Base-by-base conservation (phyloP, 1,140 invertebrate genomes). In the Dendrolimus punctatus region DNA sequence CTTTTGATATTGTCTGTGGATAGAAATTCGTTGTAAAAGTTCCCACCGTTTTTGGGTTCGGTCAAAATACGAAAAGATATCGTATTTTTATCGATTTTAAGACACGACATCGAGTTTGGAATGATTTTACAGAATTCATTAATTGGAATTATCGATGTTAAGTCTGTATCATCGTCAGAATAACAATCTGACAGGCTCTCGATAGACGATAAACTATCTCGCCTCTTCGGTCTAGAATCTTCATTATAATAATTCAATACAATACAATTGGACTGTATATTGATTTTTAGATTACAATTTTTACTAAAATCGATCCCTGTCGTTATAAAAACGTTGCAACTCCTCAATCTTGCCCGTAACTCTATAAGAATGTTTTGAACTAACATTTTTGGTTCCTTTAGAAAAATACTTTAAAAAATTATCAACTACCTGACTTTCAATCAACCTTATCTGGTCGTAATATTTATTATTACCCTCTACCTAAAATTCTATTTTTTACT, bases 251-350 rank as follows among this genome's bases (percentile, higher is more conserved):
- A 85, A 64, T 88, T 87, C 5, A 87, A 58, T 8, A 83, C 64
- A 8, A 88, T 88, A 61, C 71, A 75, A 58, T 89, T 75, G 0
- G 82, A 71, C 65, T 85, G 68, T 61, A 88, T 84, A 52, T 73
- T 87, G n/a, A 83, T 85, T 76, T 83, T 87, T 45, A 87, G 72
- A 58, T 83, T 80, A 58, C 80, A 79, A 58, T 78, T 73, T 51
- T 85, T 77, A 40, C 66, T 76, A 43, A 85, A 73, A 66, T 83
- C 71, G 42, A 79, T 62, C 49, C 87, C 72, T 0, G 80, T 87
- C 36, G 72, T 88, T n/a, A 90, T 79, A 64, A 87, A 89, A 51
- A 90, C 88, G 64, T 89, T 90, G 55, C 88, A 90, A 57, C 87
- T 89, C 38, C 87, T 74, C 58, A 91, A 63, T 40, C 88, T 72